Percentiles rank a stretch among this genome's conserved stretches.
Evolutionary conservation across 1,140 invertebrate genomes (phyloP).

Genomic region (Telenomus remus): DNA sequence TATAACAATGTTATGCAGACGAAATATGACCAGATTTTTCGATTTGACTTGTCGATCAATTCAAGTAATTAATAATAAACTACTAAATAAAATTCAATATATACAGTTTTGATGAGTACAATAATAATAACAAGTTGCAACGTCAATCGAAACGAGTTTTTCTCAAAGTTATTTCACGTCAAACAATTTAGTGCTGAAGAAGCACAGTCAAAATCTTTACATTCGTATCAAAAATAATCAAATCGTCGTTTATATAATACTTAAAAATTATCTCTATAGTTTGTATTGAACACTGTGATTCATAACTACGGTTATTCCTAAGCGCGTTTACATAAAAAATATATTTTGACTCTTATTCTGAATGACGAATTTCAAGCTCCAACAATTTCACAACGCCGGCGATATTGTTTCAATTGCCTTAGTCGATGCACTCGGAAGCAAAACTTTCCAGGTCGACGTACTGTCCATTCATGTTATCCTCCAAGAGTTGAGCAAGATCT

Average conservation of each 20-base stretch:
- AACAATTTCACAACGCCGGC: conserved; percentile 35
- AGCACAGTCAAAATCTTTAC: conserved; percentile 59
- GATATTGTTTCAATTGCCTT: conserved; percentile 59
- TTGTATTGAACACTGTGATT: conserved; percentile 36
- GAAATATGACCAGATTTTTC: conserved; percentile 40
- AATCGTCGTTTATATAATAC: conserved; percentile 28
- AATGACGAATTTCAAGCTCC: conserved; percentile 42
- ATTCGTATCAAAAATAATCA: conserved; percentile 49
- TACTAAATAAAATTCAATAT: conserved; percentile 48
- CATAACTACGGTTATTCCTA: conserved; percentile 50
- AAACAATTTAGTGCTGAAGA: conserved; percentile 32
- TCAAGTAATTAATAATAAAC: conserved; percentile 45
- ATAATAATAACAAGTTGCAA: conserved; percentile 16
- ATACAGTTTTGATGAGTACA: conserved; percentile 43
- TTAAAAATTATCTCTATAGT: conserved; percentile 45
- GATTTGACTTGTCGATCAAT: conserved; percentile 56
- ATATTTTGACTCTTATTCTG: conserved; percentile 50
- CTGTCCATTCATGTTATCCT: conserved; percentile 82
- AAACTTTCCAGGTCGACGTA: conserved; percentile 88
- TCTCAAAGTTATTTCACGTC: conserved; percentile 30
- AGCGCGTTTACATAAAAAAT: conserved; percentile 48
- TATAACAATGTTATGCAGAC: conserved; percentile 22
- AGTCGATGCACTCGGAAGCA: conserved; percentile 81
- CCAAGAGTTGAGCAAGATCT: conserved; percentile 81
- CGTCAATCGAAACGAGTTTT: conserved; percentile 32